phyloP scores from a whole-genome alignment of 2,888 invertebrate species.

The Agonopterix alstromeriana region DNA sequence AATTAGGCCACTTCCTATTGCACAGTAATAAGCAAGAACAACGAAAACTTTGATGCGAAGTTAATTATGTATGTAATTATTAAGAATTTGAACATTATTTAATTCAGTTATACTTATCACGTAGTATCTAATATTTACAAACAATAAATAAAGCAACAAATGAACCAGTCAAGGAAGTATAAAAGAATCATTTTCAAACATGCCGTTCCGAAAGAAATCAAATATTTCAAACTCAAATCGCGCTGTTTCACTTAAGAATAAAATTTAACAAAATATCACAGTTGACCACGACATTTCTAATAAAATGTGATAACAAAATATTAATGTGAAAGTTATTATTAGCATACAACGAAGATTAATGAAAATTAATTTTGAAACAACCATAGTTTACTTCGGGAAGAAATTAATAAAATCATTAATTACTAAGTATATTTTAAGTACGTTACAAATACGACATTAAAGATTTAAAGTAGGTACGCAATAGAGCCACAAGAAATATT shows the following conservation, averaged over 20 bases:
- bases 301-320: constrained; percentile 51
- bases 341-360: constrained; percentile 2
- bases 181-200: constrained; percentile 37
- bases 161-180: constrained; percentile 43
- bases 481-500: constrained; percentile 52
- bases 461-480: constrained; percentile 50
- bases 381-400: constrained; percentile 23
- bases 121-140: constrained; percentile 63
- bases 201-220: constrained; percentile 31
- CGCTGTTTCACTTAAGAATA: constrained; percentile 60
- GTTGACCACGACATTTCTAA: constrained; percentile 70
- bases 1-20: constrained; percentile 66
- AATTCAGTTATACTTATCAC: constrained; percentile 40
- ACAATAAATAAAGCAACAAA: constrained; percentile 73
- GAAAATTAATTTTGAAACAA: constrained; percentile 23
- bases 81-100: constrained; percentile 52
- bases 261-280: constrained; percentile 77
- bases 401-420: constrained; percentile 28
- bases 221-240: constrained; percentile 45
- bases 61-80: constrained; percentile 17
- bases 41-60: constrained; percentile 23
- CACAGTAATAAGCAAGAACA: constrained; percentile 42
- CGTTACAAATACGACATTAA: constrained; percentile 69
- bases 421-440: constrained; percentile 64
- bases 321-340: constrained; percentile 19